Evolutionary conservation across 2,113 vertebrate species (phyloP).

Genomic region (Pseudorhombus dupliciocellatus): DNA sequence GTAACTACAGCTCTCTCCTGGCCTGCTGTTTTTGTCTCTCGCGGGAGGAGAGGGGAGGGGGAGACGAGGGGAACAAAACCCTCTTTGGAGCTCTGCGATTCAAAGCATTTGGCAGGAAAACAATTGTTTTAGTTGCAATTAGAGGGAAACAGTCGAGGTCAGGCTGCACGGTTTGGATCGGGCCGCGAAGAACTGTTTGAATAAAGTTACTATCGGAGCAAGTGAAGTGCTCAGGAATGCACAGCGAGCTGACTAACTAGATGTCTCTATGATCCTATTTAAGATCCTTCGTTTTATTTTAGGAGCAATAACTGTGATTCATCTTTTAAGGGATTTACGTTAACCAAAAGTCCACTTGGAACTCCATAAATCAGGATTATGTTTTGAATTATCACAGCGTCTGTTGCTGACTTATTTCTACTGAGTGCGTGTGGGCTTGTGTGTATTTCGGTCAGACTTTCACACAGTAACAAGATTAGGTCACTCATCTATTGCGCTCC

Average conservation of each 20-base stretch:
- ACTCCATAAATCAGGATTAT: neutral
- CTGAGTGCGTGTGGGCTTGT: neutral
- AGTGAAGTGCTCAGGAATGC: neutral
- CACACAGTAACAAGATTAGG: conserved; percentile 15
- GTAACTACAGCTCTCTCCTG: conserved; percentile 26
- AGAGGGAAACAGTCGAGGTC: conserved; percentile 38
- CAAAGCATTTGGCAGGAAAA: conserved; percentile 43
- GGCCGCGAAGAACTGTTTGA: conserved; percentile 11
- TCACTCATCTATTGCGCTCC: neutral
- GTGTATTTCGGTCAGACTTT: conserved; percentile 8
- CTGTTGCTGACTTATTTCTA: neutral
- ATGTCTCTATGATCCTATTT: neutral
- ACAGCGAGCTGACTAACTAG: neutral
- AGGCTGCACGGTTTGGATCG: neutral
- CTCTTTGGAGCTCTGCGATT: conserved; percentile 29
- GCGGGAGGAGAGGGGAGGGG: neutral
- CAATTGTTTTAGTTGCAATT: conserved; percentile 46
- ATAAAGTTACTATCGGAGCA: conserved; percentile 6
- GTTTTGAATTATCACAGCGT: neutral
- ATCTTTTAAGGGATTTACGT: neutral
- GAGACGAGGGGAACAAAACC: neutral
- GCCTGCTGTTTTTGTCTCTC: conserved; percentile 28
- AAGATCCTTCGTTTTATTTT: neutral
- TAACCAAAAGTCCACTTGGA: neutral
- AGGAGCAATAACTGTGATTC: neutral